phyloP scores from a whole-genome alignment of 1,140 invertebrate genomes.

The Bombus haemorrhoidalis region DNA sequence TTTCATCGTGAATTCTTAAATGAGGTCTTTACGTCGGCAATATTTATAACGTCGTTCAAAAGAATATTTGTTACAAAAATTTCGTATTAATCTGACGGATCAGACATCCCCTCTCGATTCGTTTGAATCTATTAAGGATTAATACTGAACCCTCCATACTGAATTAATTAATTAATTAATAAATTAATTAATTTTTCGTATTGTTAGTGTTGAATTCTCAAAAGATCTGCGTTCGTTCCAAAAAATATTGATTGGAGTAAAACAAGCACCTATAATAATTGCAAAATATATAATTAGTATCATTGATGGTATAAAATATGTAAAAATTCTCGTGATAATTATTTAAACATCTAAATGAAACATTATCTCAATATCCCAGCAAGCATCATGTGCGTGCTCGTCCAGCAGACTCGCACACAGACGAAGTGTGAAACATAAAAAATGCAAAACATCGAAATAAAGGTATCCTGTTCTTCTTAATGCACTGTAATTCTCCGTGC shows the following conservation, averaged over 20 bases:
- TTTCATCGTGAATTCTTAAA: background rate
- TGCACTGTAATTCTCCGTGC: slow-evolving; percentile 16
- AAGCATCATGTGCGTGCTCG: background rate
- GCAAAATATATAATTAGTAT: too few relatives aligned
- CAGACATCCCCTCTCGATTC: too few relatives aligned
- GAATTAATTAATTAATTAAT: too few relatives aligned
- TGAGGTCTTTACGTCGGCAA: background rate
- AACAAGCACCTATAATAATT: too few relatives aligned
- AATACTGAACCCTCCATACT: too few relatives aligned
- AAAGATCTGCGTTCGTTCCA: too few relatives aligned
- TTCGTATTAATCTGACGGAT: background rate
- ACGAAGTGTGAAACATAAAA: slow-evolving; percentile 22
- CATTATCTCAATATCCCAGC: background rate
- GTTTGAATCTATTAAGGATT: background rate
- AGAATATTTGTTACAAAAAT: background rate
- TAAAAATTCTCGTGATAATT: background rate
- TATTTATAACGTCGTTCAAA: background rate
- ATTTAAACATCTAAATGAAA: too few relatives aligned
- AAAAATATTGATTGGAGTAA: too few relatives aligned
- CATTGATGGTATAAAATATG: too few relatives aligned
- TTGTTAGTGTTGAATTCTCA: too few relatives aligned
- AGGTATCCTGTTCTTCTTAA: slow-evolving; percentile 36
- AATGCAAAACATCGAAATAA: slow-evolving; percentile 28
- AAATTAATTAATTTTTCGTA: too few relatives aligned
- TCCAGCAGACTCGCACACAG: background rate